These are phyloP conservation scores for Criorhina ranunculi DNA, from an alignment of 2,888 invertebrate species.

Conservation along the genomic window DNA sequence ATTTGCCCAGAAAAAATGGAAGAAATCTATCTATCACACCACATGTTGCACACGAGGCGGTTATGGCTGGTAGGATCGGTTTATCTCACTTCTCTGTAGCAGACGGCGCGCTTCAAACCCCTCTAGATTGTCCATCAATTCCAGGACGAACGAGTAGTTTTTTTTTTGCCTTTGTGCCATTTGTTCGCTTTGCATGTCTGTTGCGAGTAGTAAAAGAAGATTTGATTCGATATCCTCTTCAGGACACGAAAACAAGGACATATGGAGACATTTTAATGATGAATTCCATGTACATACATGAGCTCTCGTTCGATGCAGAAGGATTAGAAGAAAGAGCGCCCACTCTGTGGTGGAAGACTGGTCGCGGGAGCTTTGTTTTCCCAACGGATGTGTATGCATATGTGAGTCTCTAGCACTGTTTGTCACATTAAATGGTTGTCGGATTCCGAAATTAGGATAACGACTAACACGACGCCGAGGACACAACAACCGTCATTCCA, in stretches of 20 bases:
- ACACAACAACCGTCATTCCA: slow-evolving; percentile 55
- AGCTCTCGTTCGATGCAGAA: not conserved
- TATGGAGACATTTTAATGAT: slow-evolving; percentile 73
- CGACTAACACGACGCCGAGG: slow-evolving; percentile 55
- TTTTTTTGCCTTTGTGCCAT: not conserved
- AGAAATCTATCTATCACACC: slow-evolving; percentile 53
- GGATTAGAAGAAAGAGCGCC: not conserved
- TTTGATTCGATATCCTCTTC: slow-evolving; percentile 70
- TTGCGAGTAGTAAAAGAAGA: slow-evolving; percentile 59
- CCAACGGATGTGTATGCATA: not conserved
- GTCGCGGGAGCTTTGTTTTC: not conserved
- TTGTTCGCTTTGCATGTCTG: slow-evolving; percentile 35
- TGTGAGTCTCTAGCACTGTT: slow-evolving; percentile 40
- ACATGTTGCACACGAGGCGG: slow-evolving; percentile 70
- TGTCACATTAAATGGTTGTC: slow-evolving; percentile 68
- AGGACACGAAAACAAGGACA: slow-evolving; percentile 61
- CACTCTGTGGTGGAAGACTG: not conserved
- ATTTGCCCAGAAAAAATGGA: slow-evolving; percentile 11
- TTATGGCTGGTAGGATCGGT: slow-evolving; percentile 30
- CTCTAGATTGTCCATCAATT: slow-evolving; percentile 58
- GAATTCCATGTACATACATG: slow-evolving; percentile 37
- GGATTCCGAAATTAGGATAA: slow-evolving; percentile 71
- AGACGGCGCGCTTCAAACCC: slow-evolving; percentile 33
- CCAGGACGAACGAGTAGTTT: slow-evolving; percentile 51
- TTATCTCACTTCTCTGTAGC: slow-evolving; percentile 30